A percentile compares a stretch with the other conserved stretches of the same genome.
These are phyloP conservation scores for Chrysina gloriosa DNA, from an alignment of 2,888 invertebrate genomes.

Conservation along the genomic window DNA sequence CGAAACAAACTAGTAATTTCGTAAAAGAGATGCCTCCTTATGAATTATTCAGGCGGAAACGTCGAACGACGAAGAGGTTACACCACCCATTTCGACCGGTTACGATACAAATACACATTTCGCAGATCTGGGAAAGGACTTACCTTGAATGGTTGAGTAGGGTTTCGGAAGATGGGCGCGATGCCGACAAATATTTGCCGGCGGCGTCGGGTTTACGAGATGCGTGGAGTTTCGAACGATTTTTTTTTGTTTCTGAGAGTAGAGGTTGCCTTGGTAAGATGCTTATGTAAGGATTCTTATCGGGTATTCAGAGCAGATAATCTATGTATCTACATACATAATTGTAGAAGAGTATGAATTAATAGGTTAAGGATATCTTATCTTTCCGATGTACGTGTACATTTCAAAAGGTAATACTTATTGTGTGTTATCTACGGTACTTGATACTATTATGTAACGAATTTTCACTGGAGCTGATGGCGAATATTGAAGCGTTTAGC, in stretches of 20 bases:
- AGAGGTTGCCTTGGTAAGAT: too few relatives aligned
- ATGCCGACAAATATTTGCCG: constrained; percentile 7
- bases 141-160: constrained; percentile 23
- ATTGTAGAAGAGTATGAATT: too few relatives aligned
- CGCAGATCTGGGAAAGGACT: constrained; percentile 16
- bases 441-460: too few relatives aligned
- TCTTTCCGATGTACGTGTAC: too few relatives aligned
- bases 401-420: too few relatives aligned
- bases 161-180: constrained; percentile 3
- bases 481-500: too few relatives aligned
- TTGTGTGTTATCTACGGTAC: too few relatives aligned
- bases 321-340: neutral
- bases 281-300: neutral
- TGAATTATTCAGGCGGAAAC: constrained; percentile 25
- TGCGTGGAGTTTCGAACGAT: neutral
- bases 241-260: neutral
- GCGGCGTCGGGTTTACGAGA: neutral
- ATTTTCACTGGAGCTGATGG: too few relatives aligned
- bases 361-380: too few relatives aligned
- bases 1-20: constrained; percentile 27
- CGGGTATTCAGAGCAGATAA: neutral
- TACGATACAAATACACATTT: constrained; percentile 23
- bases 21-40: constrained; percentile 25
- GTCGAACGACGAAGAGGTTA: neutral
- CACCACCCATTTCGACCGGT: neutral